Base-by-base conservation (phyloP, 2,113 vertebrate genomes). In the Mohoua ochrocephala region DNA sequence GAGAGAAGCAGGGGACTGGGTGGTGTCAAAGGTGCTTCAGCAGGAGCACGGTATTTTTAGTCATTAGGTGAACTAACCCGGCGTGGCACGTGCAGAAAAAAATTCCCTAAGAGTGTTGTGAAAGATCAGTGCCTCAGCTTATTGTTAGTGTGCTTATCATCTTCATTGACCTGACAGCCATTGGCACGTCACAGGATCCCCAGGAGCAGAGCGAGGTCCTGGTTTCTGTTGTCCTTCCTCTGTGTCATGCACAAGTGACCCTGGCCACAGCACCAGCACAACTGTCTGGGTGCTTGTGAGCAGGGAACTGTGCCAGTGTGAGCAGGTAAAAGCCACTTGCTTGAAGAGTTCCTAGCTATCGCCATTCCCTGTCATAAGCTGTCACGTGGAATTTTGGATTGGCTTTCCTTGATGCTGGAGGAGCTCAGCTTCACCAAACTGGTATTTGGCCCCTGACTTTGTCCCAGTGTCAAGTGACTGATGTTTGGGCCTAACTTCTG, bases 1-100 rank as follows among this genome's bases (percentile, higher is more conserved):
- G 22, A 79, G 44, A 13, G 2, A 68, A 59, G 61, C 3, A 13
- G 19, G 20, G 3, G 20, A 44, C 28, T 35, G 39, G 8, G 41
- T 9, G 7, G 23, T 31, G n/a, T 37, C 41, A 56, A n/a, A 67
- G 22, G 26, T 50, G 26, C 50, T 86, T 65, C 41, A 64, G 49
- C n/a, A 68, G 53, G n/a, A 59, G 23, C 16, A n/a, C 13, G 21
- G 5, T 67, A 16, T 73, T 84, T 53, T 73, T 23, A 26, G 42
- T 22, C 30, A 57, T 13, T 37, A 22, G 13, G 54, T 54, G 28
- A 88, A 42, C n/a, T 63, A 57, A 63, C 20, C 21, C 68, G 27
- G 16, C 2, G 1, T 10, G 21, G 41, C 35, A 52, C 2, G 0
- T 13, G 26, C 7, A 19, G 5, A 12, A 9, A 42, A 35, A 33